phyloP scores from a whole-genome alignment of 1,140 invertebrate genomes.

The Danaus melanippus region DNA sequence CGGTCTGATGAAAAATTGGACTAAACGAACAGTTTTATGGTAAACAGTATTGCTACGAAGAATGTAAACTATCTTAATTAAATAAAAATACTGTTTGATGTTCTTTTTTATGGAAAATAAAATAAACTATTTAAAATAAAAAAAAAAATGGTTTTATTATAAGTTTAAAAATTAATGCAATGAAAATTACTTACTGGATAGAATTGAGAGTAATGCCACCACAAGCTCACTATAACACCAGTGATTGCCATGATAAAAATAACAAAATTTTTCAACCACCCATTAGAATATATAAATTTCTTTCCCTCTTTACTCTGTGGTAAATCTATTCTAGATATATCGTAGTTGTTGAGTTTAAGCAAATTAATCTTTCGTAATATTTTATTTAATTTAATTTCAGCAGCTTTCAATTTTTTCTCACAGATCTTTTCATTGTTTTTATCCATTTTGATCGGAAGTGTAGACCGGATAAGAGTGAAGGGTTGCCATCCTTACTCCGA shows the following conservation, averaged over 20 bases:
- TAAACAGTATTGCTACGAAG: too few relatives aligned
- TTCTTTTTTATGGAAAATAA: too few relatives aligned
- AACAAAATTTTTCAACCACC: not conserved
- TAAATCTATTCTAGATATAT: slow-evolving; percentile 32
- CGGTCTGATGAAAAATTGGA: too few relatives aligned
- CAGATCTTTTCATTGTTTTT: slow-evolving; percentile 28
- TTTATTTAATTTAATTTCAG: slow-evolving; percentile 46
- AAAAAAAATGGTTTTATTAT: too few relatives aligned
- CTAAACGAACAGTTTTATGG: too few relatives aligned
- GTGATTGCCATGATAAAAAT: not conserved
- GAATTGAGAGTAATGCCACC: slow-evolving; percentile 13
- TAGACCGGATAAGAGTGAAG: slow-evolving; percentile 15
- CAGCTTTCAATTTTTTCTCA: slow-evolving; percentile 50
- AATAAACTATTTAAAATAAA: not conserved
- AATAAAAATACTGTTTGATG: too few relatives aligned
- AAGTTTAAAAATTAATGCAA: not conserved
- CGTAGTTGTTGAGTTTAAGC: slow-evolving; percentile 38
- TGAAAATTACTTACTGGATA: slow-evolving; percentile 10
- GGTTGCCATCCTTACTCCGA: slow-evolving; percentile 18
- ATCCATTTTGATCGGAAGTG: slow-evolving; percentile 11
- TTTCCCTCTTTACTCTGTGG: slow-evolving; percentile 9
- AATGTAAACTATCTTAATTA: too few relatives aligned
- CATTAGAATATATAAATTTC: not conserved
- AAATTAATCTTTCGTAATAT: slow-evolving; percentile 48
- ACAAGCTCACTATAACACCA: slow-evolving; percentile 8